Conservation (phyloP, 1,140 invertebrate species). For the Holotrichia oblita region DNA sequence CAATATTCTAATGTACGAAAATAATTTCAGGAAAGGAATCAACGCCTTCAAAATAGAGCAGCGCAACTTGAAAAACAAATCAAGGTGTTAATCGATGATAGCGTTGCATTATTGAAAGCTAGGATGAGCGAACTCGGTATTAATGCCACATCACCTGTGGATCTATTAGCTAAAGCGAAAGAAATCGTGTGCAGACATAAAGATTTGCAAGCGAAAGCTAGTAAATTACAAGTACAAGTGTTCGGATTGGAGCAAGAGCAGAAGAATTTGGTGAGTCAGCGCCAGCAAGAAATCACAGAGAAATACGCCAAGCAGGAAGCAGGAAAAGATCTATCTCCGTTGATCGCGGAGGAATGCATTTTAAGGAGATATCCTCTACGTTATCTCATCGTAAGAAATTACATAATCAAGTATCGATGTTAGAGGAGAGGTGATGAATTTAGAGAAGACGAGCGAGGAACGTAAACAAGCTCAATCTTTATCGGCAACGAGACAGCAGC, state of each 20-base stretch:
- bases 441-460: slow-evolving; percentile 77
- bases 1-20: slow-evolving; percentile 49
- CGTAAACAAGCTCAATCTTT: slow-evolving; percentile 62
- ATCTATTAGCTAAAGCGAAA: slow-evolving; percentile 88
- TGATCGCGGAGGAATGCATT: slow-evolving; percentile 79
- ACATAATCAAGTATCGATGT: slow-evolving; percentile 77
- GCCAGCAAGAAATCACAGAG: slow-evolving; percentile 75
- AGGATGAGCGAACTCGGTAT: slow-evolving; percentile 92
- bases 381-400: slow-evolving; percentile 82
- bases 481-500: slow-evolving; percentile 49
- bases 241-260: slow-evolving; percentile 74
- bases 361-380: slow-evolving; percentile 86
- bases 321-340: slow-evolving; percentile 69
- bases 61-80: slow-evolving; percentile 92
- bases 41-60: slow-evolving; percentile 79
- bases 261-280: slow-evolving; percentile 70
- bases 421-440: slow-evolving; percentile 77
- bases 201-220: slow-evolving; percentile 86
- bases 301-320: slow-evolving; percentile 67
- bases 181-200: slow-evolving; percentile 92
- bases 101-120: slow-evolving; percentile 88
- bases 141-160: slow-evolving; percentile 80
- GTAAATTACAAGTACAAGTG: slow-evolving; percentile 84
- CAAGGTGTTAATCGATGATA: slow-evolving; percentile 88
- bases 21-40: slow-evolving; percentile 74